phyloP scores from a whole-genome alignment of 2,113 vertebrate species.

The Sula dactylatra region DNA sequence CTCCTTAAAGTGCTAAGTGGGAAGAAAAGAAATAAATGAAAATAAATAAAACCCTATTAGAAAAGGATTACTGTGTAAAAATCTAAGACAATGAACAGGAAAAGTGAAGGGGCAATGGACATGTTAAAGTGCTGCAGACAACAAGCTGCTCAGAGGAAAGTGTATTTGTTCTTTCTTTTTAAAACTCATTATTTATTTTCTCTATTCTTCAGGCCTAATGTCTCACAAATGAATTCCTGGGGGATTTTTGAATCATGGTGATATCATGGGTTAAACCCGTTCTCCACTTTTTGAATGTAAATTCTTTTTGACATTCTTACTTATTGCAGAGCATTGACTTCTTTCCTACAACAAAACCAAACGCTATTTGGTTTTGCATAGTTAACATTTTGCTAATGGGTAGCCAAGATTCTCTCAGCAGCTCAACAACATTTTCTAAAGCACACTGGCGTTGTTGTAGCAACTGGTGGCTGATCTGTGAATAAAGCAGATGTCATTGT shows the following conservation, averaged over 20 bases:
- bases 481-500: slow-evolving; percentile 89
- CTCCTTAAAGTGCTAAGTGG: not conserved
- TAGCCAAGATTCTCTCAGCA: slow-evolving; percentile 80
- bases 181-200: slow-evolving; percentile 67
- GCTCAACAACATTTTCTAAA: slow-evolving; percentile 85
- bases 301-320: slow-evolving; percentile 84
- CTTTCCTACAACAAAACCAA: slow-evolving; percentile 80
- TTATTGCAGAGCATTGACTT: slow-evolving; percentile 76
- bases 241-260: slow-evolving; percentile 79
- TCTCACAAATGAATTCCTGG: slow-evolving; percentile 66
- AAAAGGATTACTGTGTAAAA: slow-evolving; percentile 59
- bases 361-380: slow-evolving; percentile 86
- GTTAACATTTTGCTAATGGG: slow-evolving; percentile 87
- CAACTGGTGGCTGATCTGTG: slow-evolving; percentile 83
- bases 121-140: slow-evolving; percentile 39
- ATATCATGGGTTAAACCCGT: slow-evolving; percentile 75
- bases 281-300: slow-evolving; percentile 80
- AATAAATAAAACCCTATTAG: slow-evolving; percentile 5
- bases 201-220: slow-evolving; percentile 47
- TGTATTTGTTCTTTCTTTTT: slow-evolving; percentile 59
- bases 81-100: not conserved
- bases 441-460: slow-evolving; percentile 82
- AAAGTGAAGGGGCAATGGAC: not conserved
- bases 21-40: slow-evolving; percentile 16
- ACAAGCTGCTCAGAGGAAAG: slow-evolving; percentile 34